These are phyloP conservation scores for Brachylomia viminalis DNA, from an alignment of 2,888 invertebrate species.

Conservation along the genomic window DNA sequence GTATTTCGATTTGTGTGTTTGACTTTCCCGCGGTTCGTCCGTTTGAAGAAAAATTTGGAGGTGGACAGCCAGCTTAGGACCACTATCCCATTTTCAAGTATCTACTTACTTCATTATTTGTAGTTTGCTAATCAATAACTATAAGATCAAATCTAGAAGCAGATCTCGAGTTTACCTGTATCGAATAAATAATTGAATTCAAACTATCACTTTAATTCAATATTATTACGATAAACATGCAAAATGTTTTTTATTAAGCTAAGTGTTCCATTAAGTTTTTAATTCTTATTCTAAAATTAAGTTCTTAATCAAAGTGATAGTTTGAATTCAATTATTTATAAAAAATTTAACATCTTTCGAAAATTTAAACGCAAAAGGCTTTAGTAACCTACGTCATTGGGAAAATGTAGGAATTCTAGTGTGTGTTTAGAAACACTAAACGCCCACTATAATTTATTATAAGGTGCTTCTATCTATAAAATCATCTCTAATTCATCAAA, in stretches of 20 bases:
- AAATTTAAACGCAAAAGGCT: neutral
- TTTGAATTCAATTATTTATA: no score
- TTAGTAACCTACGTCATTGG: neutral
- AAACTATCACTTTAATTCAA: neutral
- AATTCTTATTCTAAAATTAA: neutral
- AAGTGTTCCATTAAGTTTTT: neutral
- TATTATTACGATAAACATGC: neutral
- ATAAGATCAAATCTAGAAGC: conserved; percentile 6
- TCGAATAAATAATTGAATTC: neutral
- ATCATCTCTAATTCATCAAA: no score
- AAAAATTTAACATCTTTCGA: no score
- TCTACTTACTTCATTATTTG: no score
- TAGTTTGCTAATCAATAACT: neutral
- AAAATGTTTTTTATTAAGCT: no score
- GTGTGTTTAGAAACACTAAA: neutral
- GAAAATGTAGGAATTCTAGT: neutral
- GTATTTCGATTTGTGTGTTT: neutral
- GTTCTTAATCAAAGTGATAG: neutral
- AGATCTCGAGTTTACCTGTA: no score
- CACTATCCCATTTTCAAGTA: neutral
- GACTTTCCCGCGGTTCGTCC: neutral
- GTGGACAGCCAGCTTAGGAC: neutral
- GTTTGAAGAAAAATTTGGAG: neutral
- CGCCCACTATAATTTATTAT: neutral
- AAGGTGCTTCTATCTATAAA: neutral